Base-by-base conservation (phyloP, 2,797 vertebrate genomes). In the Crocodylus rhombifer region DNA sequence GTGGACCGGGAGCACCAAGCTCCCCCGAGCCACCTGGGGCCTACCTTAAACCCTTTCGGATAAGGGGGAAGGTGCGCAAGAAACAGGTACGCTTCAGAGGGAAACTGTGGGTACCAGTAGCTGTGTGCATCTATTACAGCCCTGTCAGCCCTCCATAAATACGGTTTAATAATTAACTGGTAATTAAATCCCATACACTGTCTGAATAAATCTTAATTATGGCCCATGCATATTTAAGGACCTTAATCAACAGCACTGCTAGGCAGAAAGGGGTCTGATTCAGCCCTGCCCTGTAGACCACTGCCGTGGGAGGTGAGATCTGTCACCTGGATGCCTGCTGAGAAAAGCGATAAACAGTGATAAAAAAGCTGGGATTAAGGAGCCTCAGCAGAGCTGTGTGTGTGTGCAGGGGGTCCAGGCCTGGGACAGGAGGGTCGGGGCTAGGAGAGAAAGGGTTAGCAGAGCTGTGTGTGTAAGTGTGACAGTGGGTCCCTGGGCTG, bases 131-230 rank as follows among this genome's bases (percentile, higher is more conserved):
- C 28, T 4, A 0, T 58, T 62, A 28, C 25, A 33, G 55, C 28
- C 65, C 65, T 75, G 75, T 26, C 79, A 67, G 76, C 67, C 83
- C 78, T 82, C 81, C 61, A 80, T 83, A 84, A 26, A 82, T 51
- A 42, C 16, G 13, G 28, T 74, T 92, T 55, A 87, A 93, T 80
- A 93, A 93, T 82, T 89, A 57, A 79, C 77, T 73, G 60, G 64
- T 69, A 73, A 78, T 63, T 62, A 95, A 87, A 80, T 55, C 42
- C 93, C 88, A 65, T 33, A 28, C 57, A 10, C 15, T 84, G 73
- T 76, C 73, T 91, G 30, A 15, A n/a, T 77, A 82, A 94, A 89
- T 62, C 90, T 93, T 86, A 13, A 5, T 20, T 63, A 71, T 57
- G 61, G 30, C 61, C 71, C 1, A 1, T 36, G 14, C 13, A 15